Evolutionary conservation across 1,140 invertebrate species (phyloP), one percentile per base, ranked within the genome.

Genomic region (fruit fly (Drosophila melanogaster)): DNA sequence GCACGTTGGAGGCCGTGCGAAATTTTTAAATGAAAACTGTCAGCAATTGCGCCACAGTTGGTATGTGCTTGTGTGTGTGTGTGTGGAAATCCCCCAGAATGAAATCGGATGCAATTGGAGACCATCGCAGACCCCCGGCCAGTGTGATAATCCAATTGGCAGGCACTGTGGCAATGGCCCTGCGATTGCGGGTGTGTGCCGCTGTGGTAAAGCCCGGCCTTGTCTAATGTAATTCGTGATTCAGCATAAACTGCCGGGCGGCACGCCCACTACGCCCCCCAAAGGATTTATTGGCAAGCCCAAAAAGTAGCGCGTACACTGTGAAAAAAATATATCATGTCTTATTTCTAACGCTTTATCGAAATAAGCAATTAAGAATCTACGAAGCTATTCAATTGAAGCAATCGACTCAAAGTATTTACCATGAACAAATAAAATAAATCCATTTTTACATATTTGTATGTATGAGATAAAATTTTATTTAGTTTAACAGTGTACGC

Each of bases 211-310:
- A 77, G 58, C 74, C 74, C 49, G 41, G 67, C 65, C 72, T 79
- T 67, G 61, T 77, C 85, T 89, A 89, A 89, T 89, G 84, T 83
- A 89, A 85, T 84, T 89, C 84, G 84, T 89, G 84, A 90, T 90
- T 89, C 84, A 89, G 84, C 84, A 89, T 89, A 89, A 89, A 90
- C 81, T 78, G 71, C 53, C 58, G 57, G 37, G 26, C 19, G 65
- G 38, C 46, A 64, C 78, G 62, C 58, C 53, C 38, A 57, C 46
- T 12, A 41, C 38, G 49, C 49, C 38, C 17, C 17, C 35, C 26
- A 17, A 53, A 43, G 69, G 67, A 89, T 89, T 89, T 89, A 89
- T 89, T 74, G 85, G 73, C 70, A 62, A 56, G 55, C 61, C 44
- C 55, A 35, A 43, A 66, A 37, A 24, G 46, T 38, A 61, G 35